phyloP scores from a whole-genome alignment of 1,140 invertebrate species.

The Zeugodacus cucurbitae region DNA sequence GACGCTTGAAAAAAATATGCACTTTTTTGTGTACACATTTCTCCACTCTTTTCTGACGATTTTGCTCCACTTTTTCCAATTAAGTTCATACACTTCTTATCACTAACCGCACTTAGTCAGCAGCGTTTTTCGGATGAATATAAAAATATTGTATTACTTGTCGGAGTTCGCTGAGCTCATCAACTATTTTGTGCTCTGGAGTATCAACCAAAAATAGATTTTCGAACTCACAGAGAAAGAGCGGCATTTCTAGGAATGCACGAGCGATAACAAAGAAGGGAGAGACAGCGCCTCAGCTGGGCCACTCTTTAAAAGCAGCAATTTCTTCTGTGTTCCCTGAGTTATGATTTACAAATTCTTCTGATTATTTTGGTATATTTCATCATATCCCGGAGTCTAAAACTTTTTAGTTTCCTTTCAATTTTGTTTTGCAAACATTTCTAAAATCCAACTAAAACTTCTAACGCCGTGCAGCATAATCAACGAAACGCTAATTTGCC shows the following conservation, averaged over 20 bases:
- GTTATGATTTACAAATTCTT: no score
- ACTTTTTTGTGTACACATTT: neutral
- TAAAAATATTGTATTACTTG: neutral
- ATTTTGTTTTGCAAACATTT: no score
- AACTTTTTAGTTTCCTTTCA: no score
- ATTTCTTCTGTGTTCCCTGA: no score
- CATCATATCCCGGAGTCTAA: no score
- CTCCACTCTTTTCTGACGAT: no score
- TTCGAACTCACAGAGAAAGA: neutral
- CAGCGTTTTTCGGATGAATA: neutral
- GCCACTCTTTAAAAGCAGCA: no score
- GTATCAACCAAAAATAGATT: neutral
- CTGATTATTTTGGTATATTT: no score
- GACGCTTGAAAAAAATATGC: neutral
- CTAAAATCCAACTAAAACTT: neutral
- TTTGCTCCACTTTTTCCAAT: neutral
- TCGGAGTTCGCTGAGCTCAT: neutral
- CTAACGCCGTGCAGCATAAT: neutral
- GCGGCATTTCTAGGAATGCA: neutral
- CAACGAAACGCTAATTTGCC: neutral
- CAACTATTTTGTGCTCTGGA: neutral
- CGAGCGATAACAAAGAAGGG: no score
- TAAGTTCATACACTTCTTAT: neutral
- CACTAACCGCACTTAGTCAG: neutral
- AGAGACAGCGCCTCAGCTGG: no score